A percentile compares a stretch with the other conserved stretches of the same genome.
These are phyloP conservation scores for Dusona sp. DNA, from an alignment of 2,888 invertebrate species.

Conservation along the genomic window DNA sequence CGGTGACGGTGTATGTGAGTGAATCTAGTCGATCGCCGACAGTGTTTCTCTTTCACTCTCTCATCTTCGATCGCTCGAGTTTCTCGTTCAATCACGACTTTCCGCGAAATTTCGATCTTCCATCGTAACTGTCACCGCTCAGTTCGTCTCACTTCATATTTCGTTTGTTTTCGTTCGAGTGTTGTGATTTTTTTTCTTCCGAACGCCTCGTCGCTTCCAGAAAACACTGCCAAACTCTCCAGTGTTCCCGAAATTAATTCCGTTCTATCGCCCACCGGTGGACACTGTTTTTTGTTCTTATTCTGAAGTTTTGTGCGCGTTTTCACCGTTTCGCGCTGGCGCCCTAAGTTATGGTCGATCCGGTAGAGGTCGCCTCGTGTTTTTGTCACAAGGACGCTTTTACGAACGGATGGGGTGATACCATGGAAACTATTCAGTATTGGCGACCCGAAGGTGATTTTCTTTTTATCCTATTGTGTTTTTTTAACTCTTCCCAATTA, in stretches of 20 bases:
- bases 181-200: constrained; percentile 4
- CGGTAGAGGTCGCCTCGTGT: constrained; percentile 56
- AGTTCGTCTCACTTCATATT: not conserved
- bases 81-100: not conserved
- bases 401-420: constrained; percentile 78
- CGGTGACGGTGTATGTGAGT: constrained; percentile 71
- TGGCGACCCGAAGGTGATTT: constrained; percentile 83
- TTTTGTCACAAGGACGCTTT: constrained; percentile 52
- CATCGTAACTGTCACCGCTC: not conserved
- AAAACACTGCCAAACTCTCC: not conserved
- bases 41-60: constrained; percentile 59
- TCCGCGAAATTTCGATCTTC: constrained; percentile 11
- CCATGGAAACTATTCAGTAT: constrained; percentile 82
- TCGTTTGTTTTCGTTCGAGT: constrained; percentile 7
- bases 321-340: constrained; percentile 1
- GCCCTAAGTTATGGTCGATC: constrained; percentile 40
- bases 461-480: not conserved
- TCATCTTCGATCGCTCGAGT: constrained; percentile 35
- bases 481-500: not conserved
- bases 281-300: not conserved
- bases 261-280: not conserved
- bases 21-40: constrained; percentile 58
- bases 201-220: not conserved
- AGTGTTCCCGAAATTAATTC: not conserved
- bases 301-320: not conserved